These are phyloP conservation scores for Acanthisitta chloris DNA, from an alignment of 2,113 vertebrate genomes.

Conservation along the genomic window DNA sequence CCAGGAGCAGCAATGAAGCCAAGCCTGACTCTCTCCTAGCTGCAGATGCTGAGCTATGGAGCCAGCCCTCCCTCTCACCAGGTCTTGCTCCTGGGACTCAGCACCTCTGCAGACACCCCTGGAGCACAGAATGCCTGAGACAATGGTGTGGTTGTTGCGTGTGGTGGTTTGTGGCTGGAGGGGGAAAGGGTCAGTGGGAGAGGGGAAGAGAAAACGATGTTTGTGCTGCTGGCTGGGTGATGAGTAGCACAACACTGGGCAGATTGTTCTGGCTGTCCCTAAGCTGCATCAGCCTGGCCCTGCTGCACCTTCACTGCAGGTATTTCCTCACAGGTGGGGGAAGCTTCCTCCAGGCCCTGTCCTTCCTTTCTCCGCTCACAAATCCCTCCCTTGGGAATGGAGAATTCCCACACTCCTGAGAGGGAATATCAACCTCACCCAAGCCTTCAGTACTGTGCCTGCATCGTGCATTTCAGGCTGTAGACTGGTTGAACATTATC, in stretches of 20 bases:
- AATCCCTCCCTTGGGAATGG: not conserved
- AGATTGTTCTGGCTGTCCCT: not conserved
- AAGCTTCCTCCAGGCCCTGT: not conserved
- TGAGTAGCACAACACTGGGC: not conserved
- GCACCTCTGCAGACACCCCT: not conserved
- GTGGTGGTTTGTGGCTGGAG: not conserved
- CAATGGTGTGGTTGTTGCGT: not conserved
- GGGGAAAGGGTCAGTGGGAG: not conserved
- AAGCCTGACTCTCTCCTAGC: too few relatives aligned
- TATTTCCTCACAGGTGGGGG: not conserved
- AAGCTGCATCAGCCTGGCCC: not conserved
- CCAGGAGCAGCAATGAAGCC: too few relatives aligned
- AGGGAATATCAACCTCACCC: not conserved
- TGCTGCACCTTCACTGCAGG: not conserved
- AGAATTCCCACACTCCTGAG: not conserved
- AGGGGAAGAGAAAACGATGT: not conserved
- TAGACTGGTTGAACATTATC: not conserved
- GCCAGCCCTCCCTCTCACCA: too few relatives aligned
- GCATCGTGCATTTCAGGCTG: accelerated
- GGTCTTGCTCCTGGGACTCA: not conserved
- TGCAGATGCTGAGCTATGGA: not conserved
- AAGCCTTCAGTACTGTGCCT: accelerated
- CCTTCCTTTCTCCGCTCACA: not conserved
- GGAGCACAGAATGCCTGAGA: not conserved
- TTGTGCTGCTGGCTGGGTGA: not conserved